Evolutionary conservation across 2,113 vertebrate species (phyloP).

Genomic region (Dryoscopus gambensis): DNA sequence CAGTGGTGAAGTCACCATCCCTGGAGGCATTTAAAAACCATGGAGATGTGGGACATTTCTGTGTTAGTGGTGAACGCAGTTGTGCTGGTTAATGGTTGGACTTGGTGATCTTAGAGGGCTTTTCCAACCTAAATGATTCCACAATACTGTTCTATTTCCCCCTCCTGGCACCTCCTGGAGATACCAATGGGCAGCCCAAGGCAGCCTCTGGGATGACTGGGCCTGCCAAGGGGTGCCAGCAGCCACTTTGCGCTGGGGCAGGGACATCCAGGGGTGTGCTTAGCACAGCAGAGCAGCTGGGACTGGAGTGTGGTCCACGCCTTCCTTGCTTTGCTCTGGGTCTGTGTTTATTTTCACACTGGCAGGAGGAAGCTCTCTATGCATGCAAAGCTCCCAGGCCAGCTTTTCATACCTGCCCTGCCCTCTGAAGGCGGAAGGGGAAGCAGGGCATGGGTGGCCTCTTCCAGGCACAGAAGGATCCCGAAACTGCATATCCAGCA

Average conservation of each 20-base stretch:
- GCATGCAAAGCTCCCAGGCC: background rate
- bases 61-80: background rate
- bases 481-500: background rate
- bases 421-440: background rate
- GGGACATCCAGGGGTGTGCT: background rate
- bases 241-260: background rate
- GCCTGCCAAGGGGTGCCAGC: background rate
- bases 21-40: background rate
- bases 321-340: background rate
- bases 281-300: background rate
- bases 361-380: background rate
- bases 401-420: background rate
- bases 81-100: background rate
- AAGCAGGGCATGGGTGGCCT: background rate
- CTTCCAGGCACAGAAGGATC: background rate
- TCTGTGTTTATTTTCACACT: background rate
- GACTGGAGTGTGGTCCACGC: fast-evolving
- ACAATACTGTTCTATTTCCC: background rate
- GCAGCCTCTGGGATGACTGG: background rate
- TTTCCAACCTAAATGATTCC: background rate
- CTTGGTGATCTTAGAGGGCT: background rate
- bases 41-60: background rate
- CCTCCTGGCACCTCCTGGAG: background rate
- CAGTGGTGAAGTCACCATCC: background rate
- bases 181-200: background rate